Evolutionary conservation across 2,797 vertebrate genomes (phyloP).

Genomic region (Mormyrops boulengeri): DNA sequence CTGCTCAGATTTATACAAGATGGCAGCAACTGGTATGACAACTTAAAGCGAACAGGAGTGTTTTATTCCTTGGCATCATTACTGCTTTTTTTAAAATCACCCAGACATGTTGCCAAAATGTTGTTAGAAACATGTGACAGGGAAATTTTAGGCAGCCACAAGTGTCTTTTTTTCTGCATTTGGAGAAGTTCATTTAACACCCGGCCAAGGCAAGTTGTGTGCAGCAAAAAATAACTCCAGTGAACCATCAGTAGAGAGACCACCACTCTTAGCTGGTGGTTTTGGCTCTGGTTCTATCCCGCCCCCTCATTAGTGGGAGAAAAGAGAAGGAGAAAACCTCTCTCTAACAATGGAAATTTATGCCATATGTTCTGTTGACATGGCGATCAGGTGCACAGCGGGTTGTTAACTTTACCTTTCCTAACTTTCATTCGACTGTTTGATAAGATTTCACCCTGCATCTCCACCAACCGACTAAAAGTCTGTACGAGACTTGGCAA

Average conservation of each 20-base stretch:
- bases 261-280: constrained; percentile 50
- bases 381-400: constrained; percentile 69
- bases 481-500: constrained; percentile 37
- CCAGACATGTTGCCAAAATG: constrained; percentile 17
- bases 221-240: constrained; percentile 44
- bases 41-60: background rate
- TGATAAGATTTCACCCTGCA: constrained; percentile 65
- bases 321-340: constrained; percentile 34
- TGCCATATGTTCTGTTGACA: constrained; percentile 64
- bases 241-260: constrained; percentile 53
- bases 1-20: background rate
- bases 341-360: constrained; percentile 61
- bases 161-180: background rate
- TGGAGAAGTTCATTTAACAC: constrained; percentile 43
- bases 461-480: constrained; percentile 43
- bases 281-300: constrained; percentile 51
- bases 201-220: constrained; percentile 37
- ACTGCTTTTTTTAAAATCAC: background rate
- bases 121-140: background rate
- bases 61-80: background rate
- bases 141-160: background rate
- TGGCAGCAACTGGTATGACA: background rate
- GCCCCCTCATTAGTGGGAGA: constrained; percentile 24
- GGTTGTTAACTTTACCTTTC: constrained; percentile 49
- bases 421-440: constrained; percentile 68